These are phyloP conservation scores for Parus major DNA, from an alignment of 2,113 vertebrate species.

Conservation along the genomic window DNA sequence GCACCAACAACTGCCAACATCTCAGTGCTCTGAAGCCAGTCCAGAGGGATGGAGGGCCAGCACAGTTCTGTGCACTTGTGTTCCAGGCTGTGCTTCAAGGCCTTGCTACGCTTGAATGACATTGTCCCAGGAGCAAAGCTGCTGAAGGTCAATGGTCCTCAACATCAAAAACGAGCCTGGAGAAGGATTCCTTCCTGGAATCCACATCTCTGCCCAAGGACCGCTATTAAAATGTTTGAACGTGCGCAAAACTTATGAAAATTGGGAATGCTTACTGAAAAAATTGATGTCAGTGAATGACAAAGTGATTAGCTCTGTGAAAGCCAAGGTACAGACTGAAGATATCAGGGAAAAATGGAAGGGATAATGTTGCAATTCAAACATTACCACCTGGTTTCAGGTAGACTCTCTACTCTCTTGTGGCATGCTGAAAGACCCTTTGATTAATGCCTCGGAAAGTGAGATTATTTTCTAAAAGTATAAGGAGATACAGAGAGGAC, in stretches of 20 bases:
- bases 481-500: background rate
- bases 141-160: background rate
- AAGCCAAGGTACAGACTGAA: background rate
- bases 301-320: background rate
- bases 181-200: background rate
- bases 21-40: background rate
- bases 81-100: conserved; percentile 11
- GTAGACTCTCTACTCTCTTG: background rate
- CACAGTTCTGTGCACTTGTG: background rate
- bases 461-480: background rate
- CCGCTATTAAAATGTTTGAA: background rate
- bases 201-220: background rate
- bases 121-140: background rate
- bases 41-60: background rate
- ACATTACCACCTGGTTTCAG: background rate
- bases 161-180: background rate
- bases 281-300: background rate
- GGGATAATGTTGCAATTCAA: background rate
- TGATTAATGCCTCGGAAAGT: background rate
- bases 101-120: background rate
- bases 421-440: background rate
- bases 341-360: background rate
- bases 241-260: rapidly evolving
- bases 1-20: background rate
- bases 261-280: background rate